These are phyloP conservation scores for Octopus sinensis DNA, from an alignment of 1,140 invertebrate species.

Conservation along the genomic window DNA sequence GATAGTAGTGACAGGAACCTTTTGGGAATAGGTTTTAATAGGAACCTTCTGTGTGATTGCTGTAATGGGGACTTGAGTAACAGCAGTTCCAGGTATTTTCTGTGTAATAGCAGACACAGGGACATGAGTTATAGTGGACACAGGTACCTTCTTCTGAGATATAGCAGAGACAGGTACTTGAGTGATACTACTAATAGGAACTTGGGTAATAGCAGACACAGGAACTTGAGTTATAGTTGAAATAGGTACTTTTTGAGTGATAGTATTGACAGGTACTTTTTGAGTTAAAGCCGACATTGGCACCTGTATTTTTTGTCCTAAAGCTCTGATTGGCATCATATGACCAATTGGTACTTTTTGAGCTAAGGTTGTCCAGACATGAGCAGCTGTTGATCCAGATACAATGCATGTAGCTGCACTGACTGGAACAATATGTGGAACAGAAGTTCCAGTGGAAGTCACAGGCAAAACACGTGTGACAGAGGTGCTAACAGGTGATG, in stretches of 20 bases:
- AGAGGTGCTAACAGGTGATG: no score
- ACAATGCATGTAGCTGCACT: no score
- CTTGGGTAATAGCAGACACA: not conserved
- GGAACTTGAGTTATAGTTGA: not conserved
- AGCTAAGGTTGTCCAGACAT: no score
- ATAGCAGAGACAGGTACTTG: not conserved
- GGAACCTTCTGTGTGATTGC: slow-evolving; percentile 1
- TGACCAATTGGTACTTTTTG: not conserved
- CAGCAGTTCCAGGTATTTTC: not conserved
- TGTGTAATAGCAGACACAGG: not conserved
- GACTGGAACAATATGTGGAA: no score
- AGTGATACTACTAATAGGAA: not conserved
- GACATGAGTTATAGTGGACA: not conserved
- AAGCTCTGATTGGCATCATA: not conserved
- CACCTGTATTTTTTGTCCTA: not conserved
- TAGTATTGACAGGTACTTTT: not conserved
- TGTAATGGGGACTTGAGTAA: not conserved
- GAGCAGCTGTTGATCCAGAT: no score
- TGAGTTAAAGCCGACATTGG: not conserved
- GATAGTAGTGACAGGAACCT: not conserved
- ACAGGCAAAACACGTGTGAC: no score
- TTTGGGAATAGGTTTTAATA: not conserved
- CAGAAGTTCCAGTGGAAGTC: no score
- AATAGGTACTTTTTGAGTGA: not conserved
- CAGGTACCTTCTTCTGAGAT: slow-evolving; percentile 3